Percentiles rank a stretch among this genome's conserved stretches.
Evolutionary conservation across 2,797 vertebrate genomes (phyloP).

Genomic region (Scolopax bukidnonensis): DNA sequence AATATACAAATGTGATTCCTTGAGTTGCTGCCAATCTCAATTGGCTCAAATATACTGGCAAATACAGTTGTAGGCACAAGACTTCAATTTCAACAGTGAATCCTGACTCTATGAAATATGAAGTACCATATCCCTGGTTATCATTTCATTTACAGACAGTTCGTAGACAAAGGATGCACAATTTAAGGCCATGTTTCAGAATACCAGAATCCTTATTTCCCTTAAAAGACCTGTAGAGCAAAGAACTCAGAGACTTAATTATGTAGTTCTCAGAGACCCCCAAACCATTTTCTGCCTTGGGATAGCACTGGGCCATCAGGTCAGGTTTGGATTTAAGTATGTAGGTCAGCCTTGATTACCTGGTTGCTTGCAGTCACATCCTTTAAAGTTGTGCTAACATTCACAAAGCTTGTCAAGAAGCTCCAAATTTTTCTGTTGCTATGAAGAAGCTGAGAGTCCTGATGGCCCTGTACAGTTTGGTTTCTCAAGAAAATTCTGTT

Average conservation of each 20-base stretch:
- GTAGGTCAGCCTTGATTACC: neutral
- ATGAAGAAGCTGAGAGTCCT: neutral
- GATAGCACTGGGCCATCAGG: neutral
- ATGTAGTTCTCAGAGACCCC: neutral
- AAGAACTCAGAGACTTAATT: neutral
- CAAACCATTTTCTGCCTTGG: neutral
- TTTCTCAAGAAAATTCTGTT: neutral
- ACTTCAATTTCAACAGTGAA: neutral
- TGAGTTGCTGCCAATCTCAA: neutral
- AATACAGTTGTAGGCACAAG: rapidly evolving
- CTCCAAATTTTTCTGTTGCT: neutral
- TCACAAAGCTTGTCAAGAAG: neutral
- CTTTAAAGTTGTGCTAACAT: neutral
- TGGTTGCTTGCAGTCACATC: neutral
- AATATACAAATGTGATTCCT: neutral
- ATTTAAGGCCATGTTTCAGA: neutral
- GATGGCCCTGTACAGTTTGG: too few species aligned
- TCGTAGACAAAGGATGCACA: neutral
- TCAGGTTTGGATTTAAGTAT: neutral
- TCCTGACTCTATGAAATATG: neutral
- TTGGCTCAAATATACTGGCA: neutral
- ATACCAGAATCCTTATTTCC: neutral
- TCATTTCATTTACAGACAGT: neutral
- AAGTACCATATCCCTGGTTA: neutral
- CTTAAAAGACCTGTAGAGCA: neutral